Base-by-base conservation (phyloP, 2,113 vertebrate genomes). In the Bubo blakistoni region DNA sequence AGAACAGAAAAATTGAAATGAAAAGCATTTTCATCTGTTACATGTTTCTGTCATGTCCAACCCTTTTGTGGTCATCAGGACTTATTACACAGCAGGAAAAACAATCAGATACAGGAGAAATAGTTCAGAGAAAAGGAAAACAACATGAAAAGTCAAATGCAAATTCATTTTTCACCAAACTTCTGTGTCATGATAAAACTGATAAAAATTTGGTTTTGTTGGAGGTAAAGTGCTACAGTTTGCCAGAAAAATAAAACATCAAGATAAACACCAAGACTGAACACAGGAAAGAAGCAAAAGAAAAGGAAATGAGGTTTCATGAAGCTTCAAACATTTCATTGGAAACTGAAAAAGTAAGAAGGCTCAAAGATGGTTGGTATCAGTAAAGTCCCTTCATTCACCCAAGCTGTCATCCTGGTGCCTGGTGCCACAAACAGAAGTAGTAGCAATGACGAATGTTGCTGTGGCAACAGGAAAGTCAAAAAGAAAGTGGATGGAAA, bases 101-200 rank as follows among this genome's bases (percentile, higher is more conserved):
- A 81, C 62, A 88, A 92, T 89, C 69, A 95, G 38, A 65, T 72
- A 85, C 36, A 85, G 69, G 22, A 84, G 32, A 95, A 93, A 86
- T 38, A 52, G 34, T 89, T 88, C 61, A 92, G 40, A 27, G 26
- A 49, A 94, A 96, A 89, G 38, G 22, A 79, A 95, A 93, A 86
- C 66, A 94, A 85, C 46, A 69, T 42, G n/a, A 81, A 63, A 92
- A 94, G 49, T 92, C 47, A 94, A 72, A 84, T 54, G 36, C 24
- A 76, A 86, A 94, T 85, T 81, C n/a, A 89, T 89, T 94, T 85
- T 97, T 93, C 65, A 94, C 66, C 17, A 51, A 85, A 76, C 11
- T 38, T 88, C 22, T 54, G 16, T 96, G 74, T 90, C 90, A 83
- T 73, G 90, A 87, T 87, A 90, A 90, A 95, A 76, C 51, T 36